Base-by-base conservation (phyloP, 2,888 invertebrate genomes). In the Fissipunctia ypsillon region DNA sequence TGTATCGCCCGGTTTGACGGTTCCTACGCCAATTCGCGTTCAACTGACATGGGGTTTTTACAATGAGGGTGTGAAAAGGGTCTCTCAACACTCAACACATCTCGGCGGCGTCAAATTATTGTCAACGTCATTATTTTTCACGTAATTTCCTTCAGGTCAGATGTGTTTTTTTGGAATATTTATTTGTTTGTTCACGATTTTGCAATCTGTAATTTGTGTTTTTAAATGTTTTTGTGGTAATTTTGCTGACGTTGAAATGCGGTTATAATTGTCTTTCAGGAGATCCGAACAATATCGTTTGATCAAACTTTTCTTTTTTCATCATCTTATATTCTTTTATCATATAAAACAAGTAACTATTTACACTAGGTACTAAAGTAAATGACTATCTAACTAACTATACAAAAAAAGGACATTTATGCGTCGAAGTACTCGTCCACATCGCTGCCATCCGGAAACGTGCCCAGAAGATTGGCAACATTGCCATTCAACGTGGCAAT, bases 61-160 rank as follows among this genome's bases (percentile, higher is more conserved):
- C 67, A 81, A 76, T 83, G 84, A 85, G 78, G 85, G 85, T 86
- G 83, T 86, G 86, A 86, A 80, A 76, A 84, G 86, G 86, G 85
- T 86, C 75, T 73, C 71, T 78, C 76, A 76, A 68, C 84, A 73
- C 71, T 78, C 76, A 76, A 68, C 84, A 73, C 80, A 79, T 79
- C 75, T 78, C 64, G 43, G 71, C 41, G 54, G 74, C 64, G 81
- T 86, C 85, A 86, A 86, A 86, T 86, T 86, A 86, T 86, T 85
- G 85, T 86, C 86, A 84, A 80, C 78, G 79, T 86, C 80, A 83
- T 86, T 86, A 85, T 86, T 85, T 85, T 81, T 70, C 84, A 68
- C 59, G 83, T 81, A 80, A 84, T 86, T 86, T 84, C 81, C 75
- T 78, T n/a, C 69, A 59, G 73, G 73, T 73, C 63, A 78, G 71